Evolutionary conservation across 1,140 invertebrate species (phyloP).

Genomic region (Fopius arisanus): DNA sequence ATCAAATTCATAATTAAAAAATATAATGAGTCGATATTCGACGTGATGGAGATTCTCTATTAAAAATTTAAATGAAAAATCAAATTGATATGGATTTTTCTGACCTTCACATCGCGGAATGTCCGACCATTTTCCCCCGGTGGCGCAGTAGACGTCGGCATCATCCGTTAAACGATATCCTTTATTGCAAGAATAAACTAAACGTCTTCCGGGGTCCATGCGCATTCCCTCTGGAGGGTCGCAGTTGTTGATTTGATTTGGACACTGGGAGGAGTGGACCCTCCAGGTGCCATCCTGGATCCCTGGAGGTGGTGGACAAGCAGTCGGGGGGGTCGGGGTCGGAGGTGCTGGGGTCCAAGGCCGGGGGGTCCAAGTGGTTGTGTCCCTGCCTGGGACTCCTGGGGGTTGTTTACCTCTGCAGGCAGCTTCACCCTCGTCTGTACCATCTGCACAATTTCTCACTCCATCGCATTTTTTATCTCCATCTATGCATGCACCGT

Average conservation of each 20-base stretch:
- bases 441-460: slow-evolving; percentile 72
- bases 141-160: slow-evolving; percentile 45
- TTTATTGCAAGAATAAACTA: slow-evolving; percentile 51
- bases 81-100: background rate
- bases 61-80: background rate
- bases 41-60: too few species aligned
- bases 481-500: slow-evolving; percentile 69
- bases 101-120: slow-evolving; percentile 51
- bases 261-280: slow-evolving; percentile 45
- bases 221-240: background rate
- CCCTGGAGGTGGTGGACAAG: slow-evolving; percentile 42
- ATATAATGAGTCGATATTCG: too few species aligned
- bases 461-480: slow-evolving; percentile 68
- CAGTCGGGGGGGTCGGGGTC: background rate
- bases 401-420: slow-evolving; percentile 29
- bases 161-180: slow-evolving; percentile 45
- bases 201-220: slow-evolving; percentile 44
- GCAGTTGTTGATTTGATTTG: slow-evolving; percentile 36
- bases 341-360: background rate
- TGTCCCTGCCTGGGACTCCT: background rate
- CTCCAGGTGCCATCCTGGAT: slow-evolving; percentile 45
- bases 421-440: slow-evolving; percentile 69
- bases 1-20: background rate
- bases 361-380: background rate
- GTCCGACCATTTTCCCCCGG: slow-evolving; percentile 48